These are phyloP conservation scores for Ancistrus triradiatus DNA, from an alignment of 2,113 vertebrate genomes.

Conservation along the genomic window DNA sequence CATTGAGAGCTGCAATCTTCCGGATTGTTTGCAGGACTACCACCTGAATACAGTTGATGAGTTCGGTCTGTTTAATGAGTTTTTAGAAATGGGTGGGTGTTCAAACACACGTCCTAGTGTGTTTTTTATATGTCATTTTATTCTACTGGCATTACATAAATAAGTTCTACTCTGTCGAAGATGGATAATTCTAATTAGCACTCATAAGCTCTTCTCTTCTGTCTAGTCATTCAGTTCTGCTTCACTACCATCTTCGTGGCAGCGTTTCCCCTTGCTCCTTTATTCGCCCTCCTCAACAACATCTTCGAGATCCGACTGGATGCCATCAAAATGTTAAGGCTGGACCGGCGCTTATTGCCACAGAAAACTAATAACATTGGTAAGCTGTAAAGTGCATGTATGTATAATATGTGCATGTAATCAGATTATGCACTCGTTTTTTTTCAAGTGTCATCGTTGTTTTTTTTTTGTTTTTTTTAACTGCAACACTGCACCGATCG, in stretches of 20 bases:
- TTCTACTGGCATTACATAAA: no score
- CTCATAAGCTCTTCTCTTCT: no score
- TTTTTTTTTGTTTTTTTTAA: no score
- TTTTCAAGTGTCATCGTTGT: no score
- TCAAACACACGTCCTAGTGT: no score
- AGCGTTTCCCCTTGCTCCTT: slow-evolving; percentile 86
- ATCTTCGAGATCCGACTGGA: slow-evolving; percentile 86
- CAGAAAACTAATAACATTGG: slow-evolving; percentile 89
- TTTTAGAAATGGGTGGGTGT: slow-evolving; percentile 90
- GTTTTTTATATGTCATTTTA: no score
- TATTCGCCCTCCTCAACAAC: slow-evolving; percentile 85
- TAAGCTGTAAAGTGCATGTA: slow-evolving; percentile 62
- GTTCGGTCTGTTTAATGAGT: slow-evolving; percentile 89
- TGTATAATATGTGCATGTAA: background rate
- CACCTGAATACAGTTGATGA: slow-evolving; percentile 63
- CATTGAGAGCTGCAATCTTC: slow-evolving; percentile 57
- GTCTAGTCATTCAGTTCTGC: slow-evolving; percentile 86
- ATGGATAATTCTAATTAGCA: no score
- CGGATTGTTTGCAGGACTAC: slow-evolving; percentile 78
- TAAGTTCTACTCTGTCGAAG: no score
- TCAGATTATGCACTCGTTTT: background rate
- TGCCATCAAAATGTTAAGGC: slow-evolving; percentile 82
- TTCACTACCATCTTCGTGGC: slow-evolving; percentile 96
- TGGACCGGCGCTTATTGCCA: slow-evolving; percentile 79
- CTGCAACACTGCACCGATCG: no score